These are phyloP conservation scores for Phalacrocorax brasilianus DNA, from an alignment of 2,113 vertebrate species.

Conservation along the genomic window DNA sequence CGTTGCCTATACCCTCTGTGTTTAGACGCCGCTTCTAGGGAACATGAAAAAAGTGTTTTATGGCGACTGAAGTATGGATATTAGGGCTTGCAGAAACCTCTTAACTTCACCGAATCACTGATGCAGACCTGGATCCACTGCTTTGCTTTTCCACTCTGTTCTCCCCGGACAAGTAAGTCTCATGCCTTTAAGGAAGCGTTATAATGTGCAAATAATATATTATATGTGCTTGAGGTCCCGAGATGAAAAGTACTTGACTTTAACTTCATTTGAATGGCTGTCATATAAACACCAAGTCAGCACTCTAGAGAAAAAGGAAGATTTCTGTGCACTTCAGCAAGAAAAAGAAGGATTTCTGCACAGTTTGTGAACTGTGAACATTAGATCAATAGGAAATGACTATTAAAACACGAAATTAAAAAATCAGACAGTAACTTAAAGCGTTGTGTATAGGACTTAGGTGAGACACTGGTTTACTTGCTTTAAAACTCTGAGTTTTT, in stretches of 20 bases:
- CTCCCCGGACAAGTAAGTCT: accelerated
- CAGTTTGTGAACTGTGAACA: neutral
- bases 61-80: neutral
- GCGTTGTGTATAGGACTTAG: accelerated
- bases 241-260: neutral
- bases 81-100: neutral
- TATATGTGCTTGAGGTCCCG: neutral
- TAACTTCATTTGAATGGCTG: neutral
- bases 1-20: accelerated
- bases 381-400: accelerated
- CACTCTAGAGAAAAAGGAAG: neutral
- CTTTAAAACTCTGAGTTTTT: accelerated
- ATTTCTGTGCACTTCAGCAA: neutral
- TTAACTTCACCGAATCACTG: accelerated
- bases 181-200: too few species aligned
- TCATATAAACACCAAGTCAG: neutral
- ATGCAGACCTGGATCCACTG: too few species aligned
- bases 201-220: neutral
- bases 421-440: neutral
- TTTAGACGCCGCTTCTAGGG: neutral
- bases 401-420: neutral
- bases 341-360: neutral
- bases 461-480: neutral
- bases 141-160: neutral
- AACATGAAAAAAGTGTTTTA: accelerated